A percentile compares a stretch with the other conserved stretches of the same genome.
Conservation (phyloP, 2,797 vertebrate genomes). For the Rhinichthys osculus region DNA sequence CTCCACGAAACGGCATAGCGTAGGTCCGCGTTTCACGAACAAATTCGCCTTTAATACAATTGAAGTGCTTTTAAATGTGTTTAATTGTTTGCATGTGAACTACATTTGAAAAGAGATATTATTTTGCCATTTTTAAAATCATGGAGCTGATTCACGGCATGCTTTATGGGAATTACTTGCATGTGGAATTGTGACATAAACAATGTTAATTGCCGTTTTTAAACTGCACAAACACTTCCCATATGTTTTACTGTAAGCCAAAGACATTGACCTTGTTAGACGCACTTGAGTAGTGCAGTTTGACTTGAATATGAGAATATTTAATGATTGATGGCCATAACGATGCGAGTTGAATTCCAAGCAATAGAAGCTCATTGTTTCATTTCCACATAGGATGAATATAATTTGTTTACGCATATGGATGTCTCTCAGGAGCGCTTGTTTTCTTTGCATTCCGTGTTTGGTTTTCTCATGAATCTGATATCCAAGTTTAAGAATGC, state of each 20-base stretch:
- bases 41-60: constrained; percentile 53
- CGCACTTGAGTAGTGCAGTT: constrained; percentile 9
- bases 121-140: constrained; percentile 62
- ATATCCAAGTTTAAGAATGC: constrained; percentile 58
- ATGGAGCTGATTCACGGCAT: constrained; percentile 61
- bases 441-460: constrained; percentile 55
- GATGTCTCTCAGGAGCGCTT: constrained; percentile 68
- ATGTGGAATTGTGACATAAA: constrained; percentile 59
- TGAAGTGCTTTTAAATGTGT: constrained; percentile 59
- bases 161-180: constrained; percentile 68
- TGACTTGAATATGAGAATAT: not conserved
- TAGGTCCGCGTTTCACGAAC: constrained; percentile 56
- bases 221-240: constrained; percentile 64
- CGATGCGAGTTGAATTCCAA: constrained; percentile 34
- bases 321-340: constrained; percentile 56
- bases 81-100: constrained; percentile 72
- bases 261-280: constrained; percentile 69
- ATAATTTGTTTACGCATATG: constrained; percentile 57
- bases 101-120: constrained; percentile 61
- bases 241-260: constrained; percentile 63
- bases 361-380: constrained; percentile 58
- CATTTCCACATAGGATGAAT: constrained; percentile 49
- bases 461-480: constrained; percentile 64
- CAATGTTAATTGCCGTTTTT: constrained; percentile 66
- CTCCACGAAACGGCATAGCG: constrained; percentile 60